Evolutionary conservation across 1,140 invertebrate species (phyloP).

Genomic region (Pteromalus puparum): DNA sequence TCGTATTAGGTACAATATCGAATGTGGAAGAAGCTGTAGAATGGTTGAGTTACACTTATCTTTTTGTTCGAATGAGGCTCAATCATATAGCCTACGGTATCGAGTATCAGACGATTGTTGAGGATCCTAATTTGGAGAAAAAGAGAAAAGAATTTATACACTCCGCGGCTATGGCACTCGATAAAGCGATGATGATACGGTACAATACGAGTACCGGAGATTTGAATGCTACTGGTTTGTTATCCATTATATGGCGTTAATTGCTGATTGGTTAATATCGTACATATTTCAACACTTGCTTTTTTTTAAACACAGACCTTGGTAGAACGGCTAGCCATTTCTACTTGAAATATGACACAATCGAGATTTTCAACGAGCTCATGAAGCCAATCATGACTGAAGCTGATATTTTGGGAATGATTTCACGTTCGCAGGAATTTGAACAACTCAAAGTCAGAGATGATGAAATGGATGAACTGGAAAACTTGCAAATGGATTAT

Average conservation of each 20-base stretch:
- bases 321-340: slow-evolving; percentile 98
- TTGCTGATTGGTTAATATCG: neutral
- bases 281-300: slow-evolving; percentile 39
- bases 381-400: slow-evolving; percentile 89
- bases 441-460: slow-evolving; percentile 97
- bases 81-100: slow-evolving; percentile 96
- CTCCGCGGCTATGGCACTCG: slow-evolving; percentile 87
- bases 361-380: slow-evolving; percentile 92
- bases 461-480: slow-evolving; percentile 95
- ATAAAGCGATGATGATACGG: slow-evolving; percentile 96
- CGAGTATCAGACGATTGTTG: slow-evolving; percentile 81
- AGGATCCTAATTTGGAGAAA: slow-evolving; percentile 85
- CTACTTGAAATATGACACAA: slow-evolving; percentile 98
- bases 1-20: slow-evolving; percentile 94
- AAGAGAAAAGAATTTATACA: slow-evolving; percentile 87
- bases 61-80: slow-evolving; percentile 94
- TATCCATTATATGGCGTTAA: neutral
- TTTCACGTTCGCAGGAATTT: slow-evolving; percentile 96
- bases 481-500: slow-evolving; percentile 81
- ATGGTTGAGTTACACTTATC: slow-evolving; percentile 98
- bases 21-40: slow-evolving; percentile 97
- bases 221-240: slow-evolving; percentile 84
- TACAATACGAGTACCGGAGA: slow-evolving; percentile 91
- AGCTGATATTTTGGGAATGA: slow-evolving; percentile 89
- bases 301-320: slow-evolving; percentile 80